Base-by-base conservation (phyloP, 2,797 vertebrate genomes). In the Vireo griseus region DNA sequence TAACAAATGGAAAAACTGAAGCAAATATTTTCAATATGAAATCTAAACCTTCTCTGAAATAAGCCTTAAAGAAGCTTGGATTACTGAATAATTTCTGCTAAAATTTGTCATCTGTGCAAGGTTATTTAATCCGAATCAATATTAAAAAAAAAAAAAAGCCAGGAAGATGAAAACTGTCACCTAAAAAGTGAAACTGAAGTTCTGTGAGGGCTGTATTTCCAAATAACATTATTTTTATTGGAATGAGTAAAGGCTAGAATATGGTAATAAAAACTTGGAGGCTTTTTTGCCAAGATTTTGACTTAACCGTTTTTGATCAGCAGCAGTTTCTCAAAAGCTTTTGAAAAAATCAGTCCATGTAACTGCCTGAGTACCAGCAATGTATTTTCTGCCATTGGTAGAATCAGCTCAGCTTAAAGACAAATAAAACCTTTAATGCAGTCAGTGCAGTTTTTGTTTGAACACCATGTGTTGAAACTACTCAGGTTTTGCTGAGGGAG, bases 61-160 rank as follows among this genome's bases (percentile, higher is more conserved):
- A 93, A 96, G 88, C 92, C 76, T 44, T 94, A 90, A 93, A 96
- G 93, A 92, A 90, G 93, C 88, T 94, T 95, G 95, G 77, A 55
- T 92, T 94, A 73, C 86, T 96, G 93, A 94, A 92, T 95, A 95
- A 91, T 91, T 95, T 81, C 86, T 93, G 66, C 90, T 86, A 39
- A 78, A 94, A 86, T 93, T 81, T 93, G 88, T 96, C 88, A 95
- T 86, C 92, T 1, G 0, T 16, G 9, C 29, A 73, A 82, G 51
- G 88, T 79, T 96, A 87, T 95, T 96, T 96, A 95, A 94, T 93
- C 87, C 1, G 2, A 95, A 90, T 86, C 83, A 93, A 92, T 86
- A 93, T 81, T 80, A n/a, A 65, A 82, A 48, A 54, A 71, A 79
- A 75, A 50, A 26, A 61, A 79, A 71, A 44, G 8, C 10, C 50